Conservation (phyloP, 2,797 vertebrate species). For the Helostoma temminkii region DNA sequence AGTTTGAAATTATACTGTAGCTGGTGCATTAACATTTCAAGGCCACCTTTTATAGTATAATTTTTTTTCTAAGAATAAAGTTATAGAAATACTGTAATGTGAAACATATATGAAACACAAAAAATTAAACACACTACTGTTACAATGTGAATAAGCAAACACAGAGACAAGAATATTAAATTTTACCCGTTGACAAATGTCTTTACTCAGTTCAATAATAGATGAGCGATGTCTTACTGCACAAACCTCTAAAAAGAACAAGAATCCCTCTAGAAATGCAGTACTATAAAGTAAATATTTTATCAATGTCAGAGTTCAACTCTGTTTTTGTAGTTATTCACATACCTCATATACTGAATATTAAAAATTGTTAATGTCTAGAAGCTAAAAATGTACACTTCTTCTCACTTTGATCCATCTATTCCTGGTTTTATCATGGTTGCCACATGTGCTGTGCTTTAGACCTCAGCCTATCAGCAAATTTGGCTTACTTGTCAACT, state of each 20-base stretch:
- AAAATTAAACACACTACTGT: constrained; percentile 8
- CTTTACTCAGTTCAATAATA: constrained; percentile 59
- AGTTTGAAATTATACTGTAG: constrained; percentile 22
- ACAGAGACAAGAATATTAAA: constrained; percentile 46
- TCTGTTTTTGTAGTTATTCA: constrained; percentile 63
- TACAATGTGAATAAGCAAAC: constrained; percentile 42
- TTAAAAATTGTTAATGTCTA: constrained; percentile 54
- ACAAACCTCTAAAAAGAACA: constrained; percentile 8
- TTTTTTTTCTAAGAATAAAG: neutral
- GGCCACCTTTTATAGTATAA: constrained; percentile 18
- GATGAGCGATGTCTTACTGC: constrained; percentile 52
- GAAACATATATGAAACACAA: constrained; percentile 9
- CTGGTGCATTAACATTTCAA: constrained; percentile 36
- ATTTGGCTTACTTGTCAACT: constrained; percentile 49
- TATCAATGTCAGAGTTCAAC: constrained; percentile 69
- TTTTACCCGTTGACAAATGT: constrained; percentile 64
- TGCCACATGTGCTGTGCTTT: constrained; percentile 59
- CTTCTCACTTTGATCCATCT: constrained; percentile 56
- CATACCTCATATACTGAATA: constrained; percentile 54
- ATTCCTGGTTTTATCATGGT: constrained; percentile 28
- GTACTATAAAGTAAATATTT: constrained; percentile 66
- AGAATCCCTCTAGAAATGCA: constrained; percentile 41
- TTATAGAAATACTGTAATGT: constrained; percentile 14
- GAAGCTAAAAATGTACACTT: constrained; percentile 15
- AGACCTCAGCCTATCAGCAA: constrained; percentile 42